Evolutionary conservation across 2,888 invertebrate genomes (phyloP), one percentile per base, ranked within the genome.

Genomic region (Thera britannica): DNA sequence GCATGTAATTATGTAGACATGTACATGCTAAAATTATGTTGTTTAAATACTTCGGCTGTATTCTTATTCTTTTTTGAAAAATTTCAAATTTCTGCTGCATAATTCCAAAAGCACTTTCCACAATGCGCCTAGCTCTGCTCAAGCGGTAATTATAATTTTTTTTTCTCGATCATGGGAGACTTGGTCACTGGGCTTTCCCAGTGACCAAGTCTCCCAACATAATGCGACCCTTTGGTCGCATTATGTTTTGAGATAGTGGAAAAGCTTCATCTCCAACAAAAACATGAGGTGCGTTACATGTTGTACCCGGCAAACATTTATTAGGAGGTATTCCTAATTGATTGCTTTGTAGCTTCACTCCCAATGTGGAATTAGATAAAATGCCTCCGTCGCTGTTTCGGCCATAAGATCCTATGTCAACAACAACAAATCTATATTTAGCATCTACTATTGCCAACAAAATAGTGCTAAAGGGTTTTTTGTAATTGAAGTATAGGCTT

Each of bases 41-140:
- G 6, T 44, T 6, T 44, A 44, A 3, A 44, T 44, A 44, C 5
- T 44, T 44, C 5, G 44, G 3, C 5, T 44, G 44, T 44, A 44
- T 5, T 44, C 5, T 2, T 5, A 44, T 44, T 44, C 44, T 44
- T 5, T 5, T 44, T 5, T 44, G 67, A 67, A 62, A 67, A 11
- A 67, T 58, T 62, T 58, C 55, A 58, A 67, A 67, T 9, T 34
- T 62, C 12, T 7, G 3, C 8, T 51, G 51, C 1, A 66, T 8
- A 62, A 66, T 66, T 7, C 66, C 66, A 62, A 66, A 66, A 52
- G 66, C 52, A 61, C 57, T 66, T 6, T 62, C 62, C 44, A 67
- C 62, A 1, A 67, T 62, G 34, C 62, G 62, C 48, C 67, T 54
- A 54, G 67, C 62, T 52, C 66, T 7, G n/a, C 55, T 55, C 7